Evolutionary conservation across 2,888 invertebrate species (phyloP).

Genomic region (Standfussiana lucernea): DNA sequence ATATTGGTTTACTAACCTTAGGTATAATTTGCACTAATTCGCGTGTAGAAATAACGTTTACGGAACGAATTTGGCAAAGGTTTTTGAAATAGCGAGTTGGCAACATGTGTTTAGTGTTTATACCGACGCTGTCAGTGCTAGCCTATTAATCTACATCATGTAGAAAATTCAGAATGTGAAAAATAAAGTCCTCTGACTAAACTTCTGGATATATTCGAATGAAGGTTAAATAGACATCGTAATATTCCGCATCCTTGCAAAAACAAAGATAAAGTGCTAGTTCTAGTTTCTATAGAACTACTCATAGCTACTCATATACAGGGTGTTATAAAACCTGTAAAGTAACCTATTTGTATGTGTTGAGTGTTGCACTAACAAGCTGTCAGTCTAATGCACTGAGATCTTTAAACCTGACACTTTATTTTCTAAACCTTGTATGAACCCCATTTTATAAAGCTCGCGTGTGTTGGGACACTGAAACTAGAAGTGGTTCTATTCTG

Average conservation of each 20-base stretch:
- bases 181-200: too few species aligned
- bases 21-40: too few species aligned
- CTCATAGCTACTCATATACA: not conserved
- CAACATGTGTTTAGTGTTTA: too few species aligned
- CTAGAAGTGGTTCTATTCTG: not conserved
- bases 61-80: too few species aligned
- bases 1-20: too few species aligned
- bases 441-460: not conserved
- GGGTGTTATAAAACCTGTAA: conserved; percentile 2
- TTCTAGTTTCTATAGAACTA: not conserved
- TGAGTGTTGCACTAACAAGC: conserved; percentile 46
- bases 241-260: not conserved
- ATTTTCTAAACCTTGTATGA: conserved; percentile 15
- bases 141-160: too few species aligned
- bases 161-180: too few species aligned
- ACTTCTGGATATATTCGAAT: too few species aligned
- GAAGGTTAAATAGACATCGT: not conserved
- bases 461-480: not conserved
- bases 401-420: conserved; percentile 29
- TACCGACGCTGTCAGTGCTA: too few species aligned
- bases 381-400: conserved; percentile 25
- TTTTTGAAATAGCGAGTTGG: too few species aligned
- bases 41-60: too few species aligned
- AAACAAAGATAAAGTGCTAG: not conserved
- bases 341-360: conserved; percentile 18